Evolutionary conservation across 2,888 invertebrate genomes (phyloP).

Genomic region (Melanotus villosus): DNA sequence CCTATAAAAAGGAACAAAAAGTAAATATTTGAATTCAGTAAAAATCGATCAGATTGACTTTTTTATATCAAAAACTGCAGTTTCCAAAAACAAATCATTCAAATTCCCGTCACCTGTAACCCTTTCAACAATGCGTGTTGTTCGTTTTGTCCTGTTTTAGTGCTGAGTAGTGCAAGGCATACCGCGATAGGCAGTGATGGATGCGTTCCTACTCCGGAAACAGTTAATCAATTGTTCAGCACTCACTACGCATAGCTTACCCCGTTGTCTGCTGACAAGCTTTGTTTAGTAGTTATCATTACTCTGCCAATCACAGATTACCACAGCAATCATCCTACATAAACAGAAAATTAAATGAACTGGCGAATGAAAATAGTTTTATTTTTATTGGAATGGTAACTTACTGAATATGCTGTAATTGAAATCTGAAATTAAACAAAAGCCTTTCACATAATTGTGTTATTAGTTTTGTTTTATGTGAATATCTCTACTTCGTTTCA

Average conservation of each 20-base stretch:
- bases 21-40: no score
- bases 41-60: no score
- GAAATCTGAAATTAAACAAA: no score
- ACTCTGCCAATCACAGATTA: constrained; percentile 65
- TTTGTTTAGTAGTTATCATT: constrained; percentile 67
- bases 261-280: constrained; percentile 65
- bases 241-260: constrained; percentile 60
- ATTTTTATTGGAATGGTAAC: no score
- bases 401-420: no score
- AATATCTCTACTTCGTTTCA: no score
- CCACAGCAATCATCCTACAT: constrained; percentile 49
- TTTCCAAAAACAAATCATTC: no score
- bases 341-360: constrained; percentile 31
- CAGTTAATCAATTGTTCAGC: constrained; percentile 67
- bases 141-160: constrained; percentile 13
- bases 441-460: no score
- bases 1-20: no score
- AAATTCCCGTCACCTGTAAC: neutral
- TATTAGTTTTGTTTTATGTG: no score
- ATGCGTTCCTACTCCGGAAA: constrained; percentile 66
- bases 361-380: no score
- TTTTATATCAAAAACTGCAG: no score
- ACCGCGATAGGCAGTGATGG: constrained; percentile 62
- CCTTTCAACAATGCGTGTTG: constrained; percentile 5
- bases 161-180: constrained; percentile 36